phyloP scores from a whole-genome alignment of 2,888 invertebrate genomes.

The Agonopterix heracliana region DNA sequence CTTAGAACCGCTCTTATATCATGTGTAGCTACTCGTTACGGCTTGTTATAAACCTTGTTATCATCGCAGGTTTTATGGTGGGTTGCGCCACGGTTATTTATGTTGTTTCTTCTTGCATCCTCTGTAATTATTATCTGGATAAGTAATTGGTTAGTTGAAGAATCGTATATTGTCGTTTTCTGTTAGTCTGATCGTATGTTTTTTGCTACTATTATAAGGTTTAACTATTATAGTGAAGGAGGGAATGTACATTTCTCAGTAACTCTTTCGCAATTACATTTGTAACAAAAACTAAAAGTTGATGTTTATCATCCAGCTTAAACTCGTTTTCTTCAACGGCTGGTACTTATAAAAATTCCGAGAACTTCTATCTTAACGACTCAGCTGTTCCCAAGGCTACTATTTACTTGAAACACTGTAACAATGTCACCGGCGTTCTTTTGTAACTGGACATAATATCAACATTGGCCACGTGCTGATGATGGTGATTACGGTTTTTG shows the following conservation, averaged over 20 bases:
- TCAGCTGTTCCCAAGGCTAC: not conserved
- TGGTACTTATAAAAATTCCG: no score
- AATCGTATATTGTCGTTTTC: not conserved
- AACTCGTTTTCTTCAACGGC: no score
- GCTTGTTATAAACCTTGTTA: conserved; percentile 25
- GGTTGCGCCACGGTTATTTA: conserved; percentile 24
- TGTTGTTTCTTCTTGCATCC: conserved; percentile 26
- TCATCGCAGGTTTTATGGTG: conserved; percentile 22
- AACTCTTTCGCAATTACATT: no score
- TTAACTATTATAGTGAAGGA: not conserved
- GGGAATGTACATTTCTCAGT: not conserved
- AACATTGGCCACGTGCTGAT: conserved; percentile 29
- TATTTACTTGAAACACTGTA: not conserved
- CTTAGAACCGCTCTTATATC: conserved; percentile 1
- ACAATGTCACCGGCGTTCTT: conserved; percentile 6
- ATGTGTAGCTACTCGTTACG: conserved; percentile 5
- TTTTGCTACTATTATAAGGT: not conserved
- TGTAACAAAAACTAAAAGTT: no score
- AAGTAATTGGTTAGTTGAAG: conserved; percentile 1
- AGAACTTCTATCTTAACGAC: not conserved
- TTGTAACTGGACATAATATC: conserved; percentile 34
- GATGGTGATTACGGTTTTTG: conserved; percentile 49
- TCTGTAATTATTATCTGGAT: conserved; percentile 20
- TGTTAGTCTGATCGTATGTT: not conserved
- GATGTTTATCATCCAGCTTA: no score